Conservation (phyloP, 2,113 vertebrate species). For the Felis chaus region DNA sequence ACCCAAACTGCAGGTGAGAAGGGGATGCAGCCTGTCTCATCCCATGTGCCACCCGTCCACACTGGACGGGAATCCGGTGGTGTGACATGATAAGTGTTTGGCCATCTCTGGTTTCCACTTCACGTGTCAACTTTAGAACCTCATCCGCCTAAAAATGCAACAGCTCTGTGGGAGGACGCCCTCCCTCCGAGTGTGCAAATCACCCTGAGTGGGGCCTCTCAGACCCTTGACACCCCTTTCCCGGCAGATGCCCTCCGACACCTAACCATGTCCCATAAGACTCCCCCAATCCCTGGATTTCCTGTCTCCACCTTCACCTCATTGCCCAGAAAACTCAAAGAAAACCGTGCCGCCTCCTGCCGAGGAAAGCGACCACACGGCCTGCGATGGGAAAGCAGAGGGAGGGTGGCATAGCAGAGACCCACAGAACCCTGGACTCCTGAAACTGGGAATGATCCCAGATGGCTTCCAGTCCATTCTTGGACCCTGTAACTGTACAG, state of each 20-base stretch:
- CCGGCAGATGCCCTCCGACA: not conserved
- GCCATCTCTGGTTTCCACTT: not conserved
- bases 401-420: accelerated
- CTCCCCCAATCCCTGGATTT: not conserved
- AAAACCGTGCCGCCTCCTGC: not conserved
- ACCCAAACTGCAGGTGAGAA: not conserved
- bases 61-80: not conserved
- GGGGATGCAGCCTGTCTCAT: too few relatives aligned
- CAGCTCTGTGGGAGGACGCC: not conserved
- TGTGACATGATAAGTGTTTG: too few relatives aligned
- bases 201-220: not conserved
- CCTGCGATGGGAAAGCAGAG: not conserved
- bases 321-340: not conserved
- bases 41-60: not conserved
- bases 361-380: not conserved
- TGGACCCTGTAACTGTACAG: not conserved
- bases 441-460: not conserved
- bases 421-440: not conserved
- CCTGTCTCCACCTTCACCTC: not conserved
- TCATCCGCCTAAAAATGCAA: not conserved
- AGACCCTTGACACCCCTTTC: not conserved
- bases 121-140: not conserved
- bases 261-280: accelerated
- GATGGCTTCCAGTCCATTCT: not conserved
- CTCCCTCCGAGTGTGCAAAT: not conserved